Base-by-base conservation (phyloP, 2,888 invertebrate species). In the Protonemura montana region DNA sequence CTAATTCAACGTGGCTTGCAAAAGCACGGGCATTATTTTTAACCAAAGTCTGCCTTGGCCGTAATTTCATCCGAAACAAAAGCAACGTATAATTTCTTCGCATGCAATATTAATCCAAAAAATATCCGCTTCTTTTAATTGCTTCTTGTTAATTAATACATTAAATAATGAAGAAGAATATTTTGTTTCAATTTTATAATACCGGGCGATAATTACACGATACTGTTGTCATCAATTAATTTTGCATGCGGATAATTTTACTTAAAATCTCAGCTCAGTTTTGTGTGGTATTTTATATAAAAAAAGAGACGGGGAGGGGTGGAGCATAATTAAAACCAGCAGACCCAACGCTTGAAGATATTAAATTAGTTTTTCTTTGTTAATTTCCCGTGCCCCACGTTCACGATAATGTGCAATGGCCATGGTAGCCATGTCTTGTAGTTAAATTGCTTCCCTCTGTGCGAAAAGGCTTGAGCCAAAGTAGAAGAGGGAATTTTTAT, bases 311-410 rank as follows among this genome's bases (percentile, higher is more conserved):
- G 76, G 2, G 76, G 76, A 30, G 82, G n/a, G 84, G 76, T n/a
- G n/a, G 28, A 28, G 76, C 84, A 84, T 84, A 84, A 84, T 84
- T 84, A 84, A 84, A 76, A 76, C 29, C 84, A 76, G 29, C 82
- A 10, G 13, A 82, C 29, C 82, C 82, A 83, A 83, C 26, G 76
- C 76, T 76, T 83, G 26, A 84, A 84, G 84, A 84, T 84, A 84
- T 84, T 84, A 84, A 84, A 84, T 84, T 84, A 84, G 84, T 84
- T 84, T 84, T 84, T 84, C 84, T 84, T 84, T 84, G 84, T 84
- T 84, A 84, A 84, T 84, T 84, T 84, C 59, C 84, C 59, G 1
- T 2, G 59, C 59, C 13, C 59, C 59, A 59, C 59, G 59, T 59
- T 16, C 21, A 13, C 59, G 59, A 59, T 59, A 35, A 35, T 35